Percentiles rank a stretch among this genome's conserved stretches.
Evolutionary conservation across 2,888 invertebrate species (phyloP).

Genomic region (Octodonta nipae): DNA sequence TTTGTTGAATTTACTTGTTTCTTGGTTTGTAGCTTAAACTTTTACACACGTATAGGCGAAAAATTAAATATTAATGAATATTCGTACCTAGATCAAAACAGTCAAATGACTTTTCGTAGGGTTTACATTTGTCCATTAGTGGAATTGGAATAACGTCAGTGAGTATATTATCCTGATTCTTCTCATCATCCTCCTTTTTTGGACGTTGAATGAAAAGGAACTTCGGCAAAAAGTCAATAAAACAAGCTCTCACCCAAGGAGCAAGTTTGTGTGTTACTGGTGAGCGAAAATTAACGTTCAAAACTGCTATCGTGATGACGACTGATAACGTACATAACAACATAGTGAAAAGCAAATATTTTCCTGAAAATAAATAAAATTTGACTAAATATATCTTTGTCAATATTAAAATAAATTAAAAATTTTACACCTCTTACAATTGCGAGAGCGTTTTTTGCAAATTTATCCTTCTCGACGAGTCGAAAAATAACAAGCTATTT

Average conservation of each 20-base stretch:
- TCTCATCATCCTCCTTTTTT: conserved; percentile 59
- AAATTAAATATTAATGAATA: too few relatives aligned
- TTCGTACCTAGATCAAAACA: conserved; percentile 29
- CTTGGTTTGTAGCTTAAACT: too few relatives aligned
- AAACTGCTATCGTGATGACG: conserved; percentile 83
- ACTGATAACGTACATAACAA: conserved; percentile 85
- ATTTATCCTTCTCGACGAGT: too few relatives aligned
- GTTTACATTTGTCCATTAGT: conserved; percentile 51
- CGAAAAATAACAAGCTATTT: too few relatives aligned
- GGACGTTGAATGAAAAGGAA: conserved; percentile 81
- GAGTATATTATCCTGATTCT: conserved; percentile 44
- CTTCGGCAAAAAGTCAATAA: conserved; percentile 74
- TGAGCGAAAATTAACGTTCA: conserved; percentile 85
- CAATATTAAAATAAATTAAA: too few relatives aligned
- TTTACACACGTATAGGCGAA: too few relatives aligned
- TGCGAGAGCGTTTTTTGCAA: too few relatives aligned
- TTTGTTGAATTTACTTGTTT: too few relatives aligned
- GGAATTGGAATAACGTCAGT: conserved; percentile 53
- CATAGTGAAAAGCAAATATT: conserved; percentile 89
- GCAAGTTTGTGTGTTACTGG: conserved; percentile 87
- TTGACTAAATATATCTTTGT: background rate
- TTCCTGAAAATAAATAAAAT: conserved; percentile 10
- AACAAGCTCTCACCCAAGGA: conserved; percentile 78
- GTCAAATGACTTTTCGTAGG: conserved; percentile 51
- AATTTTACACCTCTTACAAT: too few relatives aligned